phyloP scores from a whole-genome alignment of 2,888 invertebrate species.

The Caenorhabditis sinica region DNA sequence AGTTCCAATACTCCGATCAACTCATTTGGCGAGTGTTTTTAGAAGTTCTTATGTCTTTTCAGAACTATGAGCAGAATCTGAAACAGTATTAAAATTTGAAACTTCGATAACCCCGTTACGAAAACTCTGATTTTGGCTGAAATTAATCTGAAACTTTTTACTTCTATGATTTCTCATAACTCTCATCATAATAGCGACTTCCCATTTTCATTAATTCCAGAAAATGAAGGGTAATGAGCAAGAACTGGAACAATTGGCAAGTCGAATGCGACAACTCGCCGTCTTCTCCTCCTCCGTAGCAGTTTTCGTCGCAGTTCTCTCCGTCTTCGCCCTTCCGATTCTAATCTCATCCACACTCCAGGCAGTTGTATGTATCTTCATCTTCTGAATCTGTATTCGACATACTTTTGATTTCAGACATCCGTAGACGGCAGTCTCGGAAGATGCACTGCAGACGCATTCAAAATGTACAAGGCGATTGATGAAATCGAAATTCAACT shows the following conservation, averaged over 20 bases:
- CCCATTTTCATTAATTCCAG: not conserved
- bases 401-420: slow-evolving; percentile 14
- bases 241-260: slow-evolving; percentile 51
- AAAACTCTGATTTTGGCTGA: too few species aligned
- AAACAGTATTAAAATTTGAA: too few species aligned
- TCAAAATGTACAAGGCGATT: slow-evolving; percentile 64
- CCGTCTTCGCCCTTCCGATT: slow-evolving; percentile 57
- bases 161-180: not conserved
- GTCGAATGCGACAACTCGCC: slow-evolving; percentile 56
- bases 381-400: not conserved
- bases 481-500: slow-evolving; percentile 53
- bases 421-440: slow-evolving; percentile 53
- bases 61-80: too few species aligned
- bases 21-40: too few species aligned
- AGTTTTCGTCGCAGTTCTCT: slow-evolving; percentile 46
- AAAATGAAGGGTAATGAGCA: slow-evolving; percentile 55
- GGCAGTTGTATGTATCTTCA: slow-evolving; percentile 39
- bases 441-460: slow-evolving; percentile 51
- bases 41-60: too few species aligned
- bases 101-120: too few species aligned
- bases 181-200: not conserved
- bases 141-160: too few species aligned
- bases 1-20: too few species aligned
- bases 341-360: slow-evolving; percentile 60
- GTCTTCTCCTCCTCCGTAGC: slow-evolving; percentile 62